Evolutionary conservation across 2,113 vertebrate species (phyloP), one percentile per base, ranked within the genome.

Genomic region (Amphiprion ocellaris): DNA sequence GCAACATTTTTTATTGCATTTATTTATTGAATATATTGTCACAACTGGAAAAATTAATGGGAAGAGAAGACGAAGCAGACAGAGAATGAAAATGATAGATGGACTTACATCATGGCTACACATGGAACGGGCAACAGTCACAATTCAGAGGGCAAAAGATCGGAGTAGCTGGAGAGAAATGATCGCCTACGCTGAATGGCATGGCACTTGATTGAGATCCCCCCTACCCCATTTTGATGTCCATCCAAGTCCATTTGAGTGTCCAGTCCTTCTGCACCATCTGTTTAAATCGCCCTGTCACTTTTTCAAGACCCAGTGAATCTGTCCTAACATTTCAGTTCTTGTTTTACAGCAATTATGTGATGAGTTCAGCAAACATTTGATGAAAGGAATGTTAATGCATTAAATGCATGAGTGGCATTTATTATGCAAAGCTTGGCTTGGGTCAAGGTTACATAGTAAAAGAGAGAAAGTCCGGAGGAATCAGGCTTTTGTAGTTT

Each of bases 351-450:
- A 61, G 60, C 30, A 30, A 10, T 66, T 58, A 28, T 37, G 47
- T 5, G 15, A 55, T 8, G 46, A 19, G 55, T 16, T 30, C 11
- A 62, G 23, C 47, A 52, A 64, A 69, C 10, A 61, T 41, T 17
- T 30, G 26, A 64, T 15, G 28, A 19, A 61, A 54, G 52, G 39
- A 77, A 54, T 64, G 30, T 7, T 60, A 26, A 56, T 21, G 52
- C 52, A 33, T 37, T 47, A 64, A 65, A 81, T 56, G n/a, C 21
- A 44, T 65, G 49, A 46, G 26, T 66, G 60, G 17, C 33, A 55
- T 76, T 69, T 56, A 69, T 53, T 47, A 69, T 21, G 11, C 26
- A 72, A 54, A 50, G 75, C 19, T 56, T 65, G 67, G 69, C 59
- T 58, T 30, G 46, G 55, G 12, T 52, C 12, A 47, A 24, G 37